Evolutionary conservation across 2,797 vertebrate species (phyloP).

Genomic region (Urocyon cinereoargenteus): DNA sequence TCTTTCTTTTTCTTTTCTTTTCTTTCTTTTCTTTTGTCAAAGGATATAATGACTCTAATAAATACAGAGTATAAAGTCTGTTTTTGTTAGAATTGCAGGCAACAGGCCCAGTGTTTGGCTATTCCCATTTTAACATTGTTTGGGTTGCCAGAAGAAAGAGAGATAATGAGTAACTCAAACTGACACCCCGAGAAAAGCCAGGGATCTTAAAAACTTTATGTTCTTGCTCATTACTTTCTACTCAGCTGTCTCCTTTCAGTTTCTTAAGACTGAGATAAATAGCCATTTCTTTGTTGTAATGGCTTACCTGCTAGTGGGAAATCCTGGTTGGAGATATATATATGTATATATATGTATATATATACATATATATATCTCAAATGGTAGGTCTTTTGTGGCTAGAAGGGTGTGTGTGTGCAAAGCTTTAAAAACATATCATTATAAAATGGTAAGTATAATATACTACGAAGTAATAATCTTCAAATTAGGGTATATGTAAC

Average conservation of each 20-base stretch:
- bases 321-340: background rate
- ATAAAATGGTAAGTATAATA: background rate
- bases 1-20: too few relatives aligned
- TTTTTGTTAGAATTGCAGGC: background rate
- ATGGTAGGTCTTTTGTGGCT: background rate
- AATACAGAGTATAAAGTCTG: background rate
- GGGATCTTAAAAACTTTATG: background rate
- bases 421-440: background rate
- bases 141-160: background rate
- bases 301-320: background rate
- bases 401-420: background rate
- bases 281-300: background rate
- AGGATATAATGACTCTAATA: background rate
- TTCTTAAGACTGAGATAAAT: background rate
- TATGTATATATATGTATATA: background rate
- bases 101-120: background rate
- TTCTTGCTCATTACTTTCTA: background rate
- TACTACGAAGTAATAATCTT: background rate
- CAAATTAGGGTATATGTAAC: background rate
- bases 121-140: background rate
- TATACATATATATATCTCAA: background rate
- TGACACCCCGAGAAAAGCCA: background rate
- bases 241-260: background rate
- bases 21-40: background rate
- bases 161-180: background rate